A percentile compares a stretch with the other conserved stretches of the same genome.
Conservation (phyloP, 2,888 invertebrate genomes). For the Temnothorax rugatulus region DNA sequence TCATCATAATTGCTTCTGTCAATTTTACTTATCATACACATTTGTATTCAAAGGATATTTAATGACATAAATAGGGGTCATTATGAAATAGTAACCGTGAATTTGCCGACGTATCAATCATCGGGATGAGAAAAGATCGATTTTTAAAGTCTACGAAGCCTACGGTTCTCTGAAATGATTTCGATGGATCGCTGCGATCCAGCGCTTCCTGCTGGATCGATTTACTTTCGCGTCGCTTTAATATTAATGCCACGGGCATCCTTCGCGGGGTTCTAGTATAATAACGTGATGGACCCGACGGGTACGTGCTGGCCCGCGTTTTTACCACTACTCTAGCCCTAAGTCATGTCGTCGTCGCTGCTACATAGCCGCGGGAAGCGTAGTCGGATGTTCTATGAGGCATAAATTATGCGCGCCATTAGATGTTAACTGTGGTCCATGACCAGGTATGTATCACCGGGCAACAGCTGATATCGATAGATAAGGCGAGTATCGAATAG, state of each 20-base stretch:
- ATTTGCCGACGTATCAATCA: neutral
- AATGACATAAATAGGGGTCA: conserved; percentile 2
- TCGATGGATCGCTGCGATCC: conserved; percentile 36
- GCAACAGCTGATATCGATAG: conserved; percentile 73
- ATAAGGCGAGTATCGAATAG: conserved; percentile 63
- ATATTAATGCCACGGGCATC: conserved; percentile 81
- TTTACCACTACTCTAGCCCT: conserved; percentile 50
- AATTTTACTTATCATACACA: neutral
- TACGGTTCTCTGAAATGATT: conserved; percentile 7
- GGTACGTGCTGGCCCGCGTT: conserved; percentile 64
- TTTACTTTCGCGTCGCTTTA: conserved; percentile 77
- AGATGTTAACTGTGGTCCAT: conserved; percentile 80
- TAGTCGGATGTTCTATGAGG: conserved; percentile 75
- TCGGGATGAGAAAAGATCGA: neutral
- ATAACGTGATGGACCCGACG: conserved; percentile 79
- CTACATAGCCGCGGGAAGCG: conserved; percentile 65
- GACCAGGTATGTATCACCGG: conserved; percentile 78
- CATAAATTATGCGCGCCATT: conserved; percentile 83
- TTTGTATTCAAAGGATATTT: neutral
- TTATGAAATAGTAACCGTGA: conserved; percentile 19
- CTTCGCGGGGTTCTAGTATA: conserved; percentile 74
- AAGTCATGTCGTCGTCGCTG: conserved; percentile 65
- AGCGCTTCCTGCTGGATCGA: conserved; percentile 25
- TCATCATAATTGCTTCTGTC: neutral
- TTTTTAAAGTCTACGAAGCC: neutral